Evolutionary conservation across 2,888 invertebrate species (phyloP), one percentile per base, ranked within the genome.

Genomic region (Napeogenes inachia): DNA sequence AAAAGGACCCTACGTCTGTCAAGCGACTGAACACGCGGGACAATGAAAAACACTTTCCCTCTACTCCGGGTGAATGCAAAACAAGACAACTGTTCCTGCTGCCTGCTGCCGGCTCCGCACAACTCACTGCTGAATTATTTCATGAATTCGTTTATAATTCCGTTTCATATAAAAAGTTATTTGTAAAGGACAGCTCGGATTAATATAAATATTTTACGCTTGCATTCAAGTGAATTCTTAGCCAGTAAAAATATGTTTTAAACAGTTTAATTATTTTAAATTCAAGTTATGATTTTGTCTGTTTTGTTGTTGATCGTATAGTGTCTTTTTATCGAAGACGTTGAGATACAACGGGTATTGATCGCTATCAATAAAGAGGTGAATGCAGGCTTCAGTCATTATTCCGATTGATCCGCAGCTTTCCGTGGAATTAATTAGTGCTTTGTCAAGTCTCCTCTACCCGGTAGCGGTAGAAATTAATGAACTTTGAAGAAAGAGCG

Each of bases 1-100:
- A 82, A 80, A 68, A 71, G 66, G 77, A 72, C 74, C 80, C 78
- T 75, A 71, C 76, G 80, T 79, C 80, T 77, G 76, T 80, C 81
- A 82, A 75, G 69, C 75, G 73, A 71, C 75, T 79, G 75, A 73
- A 72, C 63, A 72, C 71, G 67, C 63, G 70, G 78, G 79, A 87
- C 88, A 87, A 84, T 88, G 85, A 80, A 84, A 85, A 85, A 85
- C 87, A 86, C 86, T 87, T 84, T 81, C 80, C 71, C 76, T 78
- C 77, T 72, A 76, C 78, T 71, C 79, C 77, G 77, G 72, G 74
- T 76, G 81, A 81, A 88, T 87, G 85, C 80, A 85, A 86, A 86
- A 82, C 78, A 81, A 80, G 79, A 75, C 72, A 76, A 75, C 72
- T 73, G 70, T 67, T 61, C 35, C 4, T 35, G 35, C 35, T 35